Percentiles rank a stretch among this genome's conserved stretches.
phyloP scores from a whole-genome alignment of 2,888 invertebrate species.

The Zygaena filipendulae region DNA sequence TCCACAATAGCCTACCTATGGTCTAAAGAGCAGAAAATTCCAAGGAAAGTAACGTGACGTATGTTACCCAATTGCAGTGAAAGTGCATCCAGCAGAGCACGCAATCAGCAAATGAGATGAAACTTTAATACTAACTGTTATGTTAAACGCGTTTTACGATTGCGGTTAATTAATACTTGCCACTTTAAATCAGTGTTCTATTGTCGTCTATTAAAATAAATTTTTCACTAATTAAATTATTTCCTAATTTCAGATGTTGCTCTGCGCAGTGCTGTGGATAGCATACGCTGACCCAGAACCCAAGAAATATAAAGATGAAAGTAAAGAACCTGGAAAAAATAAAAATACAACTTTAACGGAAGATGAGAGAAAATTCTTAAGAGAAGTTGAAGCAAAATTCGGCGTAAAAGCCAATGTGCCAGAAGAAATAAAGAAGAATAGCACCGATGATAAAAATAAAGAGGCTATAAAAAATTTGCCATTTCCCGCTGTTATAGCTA shows the following conservation, averaged over 20 bases:
- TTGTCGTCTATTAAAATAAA: too few relatives aligned
- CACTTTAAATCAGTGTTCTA: too few relatives aligned
- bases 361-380: constrained; percentile 52
- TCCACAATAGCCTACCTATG: too few relatives aligned
- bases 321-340: constrained; percentile 31
- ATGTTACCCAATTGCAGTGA: too few relatives aligned
- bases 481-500: constrained; percentile 69
- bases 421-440: constrained; percentile 24
- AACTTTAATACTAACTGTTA: too few relatives aligned
- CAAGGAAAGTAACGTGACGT: too few relatives aligned
- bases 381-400: constrained; percentile 59
- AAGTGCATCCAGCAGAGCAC: too few relatives aligned
- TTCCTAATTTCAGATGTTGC: constrained; percentile 45
- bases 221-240: too few relatives aligned
- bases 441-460: constrained; percentile 14
- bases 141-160: too few relatives aligned
- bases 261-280: constrained; percentile 29
- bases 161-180: too few relatives aligned
- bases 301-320: constrained; percentile 46
- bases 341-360: constrained; percentile 35
- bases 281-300: constrained; percentile 46
- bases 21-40: too few relatives aligned
- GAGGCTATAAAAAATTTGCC: constrained; percentile 23
- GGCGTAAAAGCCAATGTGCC: constrained; percentile 43
- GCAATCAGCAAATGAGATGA: too few relatives aligned